Percentiles rank a stretch among this genome's conserved stretches.
Conservation (phyloP, 92 coral and sea anemone genomes). For the Phymanthus crucifer region DNA sequence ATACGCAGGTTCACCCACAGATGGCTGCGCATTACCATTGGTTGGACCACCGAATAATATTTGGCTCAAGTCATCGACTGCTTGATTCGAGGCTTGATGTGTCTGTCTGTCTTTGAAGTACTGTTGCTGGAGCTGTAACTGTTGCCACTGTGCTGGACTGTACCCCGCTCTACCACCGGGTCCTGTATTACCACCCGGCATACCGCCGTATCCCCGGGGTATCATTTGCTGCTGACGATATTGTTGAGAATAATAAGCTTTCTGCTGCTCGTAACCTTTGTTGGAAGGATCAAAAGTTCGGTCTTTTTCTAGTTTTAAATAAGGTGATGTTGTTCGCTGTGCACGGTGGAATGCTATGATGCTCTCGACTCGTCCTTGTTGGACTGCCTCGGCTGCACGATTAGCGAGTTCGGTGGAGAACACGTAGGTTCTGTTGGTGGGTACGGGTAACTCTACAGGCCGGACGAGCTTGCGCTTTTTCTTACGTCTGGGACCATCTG, state of each 20-base stretch:
- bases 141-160: conserved; percentile 73
- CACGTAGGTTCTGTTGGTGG: conserved; percentile 84
- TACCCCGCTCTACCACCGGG: conserved; percentile 66
- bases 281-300: conserved; percentile 40
- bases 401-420: conserved; percentile 98
- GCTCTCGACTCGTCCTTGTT: conserved; percentile 77
- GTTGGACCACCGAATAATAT: conserved; percentile 78
- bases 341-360: conserved; percentile 90
- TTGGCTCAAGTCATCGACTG: conserved; percentile 88
- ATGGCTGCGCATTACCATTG: conserved; percentile 61
- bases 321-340: conserved; percentile 82
- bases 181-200: conserved; percentile 52
- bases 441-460: conserved; percentile 71
- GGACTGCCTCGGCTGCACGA: conserved; percentile 96
- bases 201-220: conserved; percentile 65
- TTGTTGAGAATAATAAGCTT: conserved; percentile 67
- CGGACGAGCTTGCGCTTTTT: conserved; percentile 57
- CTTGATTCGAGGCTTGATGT: conserved; percentile 64
- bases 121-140: conserved; percentile 72
- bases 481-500: conserved; percentile 86
- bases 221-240: conserved; percentile 45
- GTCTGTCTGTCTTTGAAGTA: conserved; percentile 72
- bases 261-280: conserved; percentile 74
- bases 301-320: conserved; percentile 68
- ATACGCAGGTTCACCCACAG: conserved; percentile 67